Evolutionary conservation across 2,113 vertebrate genomes (phyloP), one percentile per base, ranked within the genome.

Genomic region (Brachyistius frenatus): DNA sequence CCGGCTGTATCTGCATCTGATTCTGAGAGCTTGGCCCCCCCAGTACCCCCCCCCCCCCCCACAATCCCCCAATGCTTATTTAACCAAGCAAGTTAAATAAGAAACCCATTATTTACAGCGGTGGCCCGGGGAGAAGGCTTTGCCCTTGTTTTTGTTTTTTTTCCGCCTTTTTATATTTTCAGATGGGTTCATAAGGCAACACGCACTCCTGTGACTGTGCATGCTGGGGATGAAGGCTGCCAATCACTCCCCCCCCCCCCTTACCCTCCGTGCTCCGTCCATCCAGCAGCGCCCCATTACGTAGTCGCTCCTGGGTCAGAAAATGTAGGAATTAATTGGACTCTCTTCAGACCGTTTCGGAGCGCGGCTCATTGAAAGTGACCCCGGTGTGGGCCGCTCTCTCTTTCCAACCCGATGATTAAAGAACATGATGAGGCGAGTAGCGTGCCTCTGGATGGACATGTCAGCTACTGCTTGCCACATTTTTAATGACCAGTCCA

Each of bases 251-350:
- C 44, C 0, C 11, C 68, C 33, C 68, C 46, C 49, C 15, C 44
- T 46, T 46, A 9, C 49, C 37, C 23, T 1, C 23, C 23, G 1
- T 35, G 57, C 69, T 80, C 72, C 39, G 71, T 54, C 75, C 53
- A 32, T 70, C 62, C 54, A 35, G 66, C 72, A 33, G 58, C 30
- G 44, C 44, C 47, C 78, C 85, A 87, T 92, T 83, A 86, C 76
- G 11, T 1, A 33, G 69, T 67, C 16, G 70, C 85, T 88, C 62
- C 36, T 56, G 80, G 90, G 88, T 91, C 86, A 81, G 60, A 82
- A 87, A 86, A 90, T 70, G 86, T 76, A 39, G 83, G 84, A 75
- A 86, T 92, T 92, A 92, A 93, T 93, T 88, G 84, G 89, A 83
- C 80, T 82, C 83, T 88, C 86, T 70, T 85, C 85, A 80, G 75